These are phyloP conservation scores for Chironex yamaguchii DNA, from an alignment of 30 jellyfish, hydroid and myxozoan genomes.

Conservation along the genomic window DNA sequence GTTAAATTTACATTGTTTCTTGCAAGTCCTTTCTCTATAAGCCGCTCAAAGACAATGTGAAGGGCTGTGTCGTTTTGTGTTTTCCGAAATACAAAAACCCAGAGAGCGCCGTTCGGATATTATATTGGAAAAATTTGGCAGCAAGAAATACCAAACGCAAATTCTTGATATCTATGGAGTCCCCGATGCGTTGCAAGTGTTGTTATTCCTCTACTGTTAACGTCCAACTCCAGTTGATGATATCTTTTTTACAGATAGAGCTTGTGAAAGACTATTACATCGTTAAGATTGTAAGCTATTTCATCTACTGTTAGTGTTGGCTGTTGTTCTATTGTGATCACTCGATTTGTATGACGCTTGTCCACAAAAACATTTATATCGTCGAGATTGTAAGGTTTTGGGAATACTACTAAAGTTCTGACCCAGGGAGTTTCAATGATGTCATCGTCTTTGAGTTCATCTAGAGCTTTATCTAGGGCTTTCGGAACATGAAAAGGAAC, in stretches of 20 bases:
- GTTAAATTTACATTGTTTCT: background rate
- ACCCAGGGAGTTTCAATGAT: background rate
- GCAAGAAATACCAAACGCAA: background rate
- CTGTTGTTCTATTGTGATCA: background rate
- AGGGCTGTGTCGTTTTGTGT: background rate
- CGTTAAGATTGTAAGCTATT: background rate
- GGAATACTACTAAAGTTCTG: background rate
- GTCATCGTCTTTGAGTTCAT: background rate
- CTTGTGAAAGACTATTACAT: background rate
- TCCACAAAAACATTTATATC: background rate
- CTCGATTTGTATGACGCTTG: background rate
- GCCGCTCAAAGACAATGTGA: too few species aligned
- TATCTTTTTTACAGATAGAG: background rate
- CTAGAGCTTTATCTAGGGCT: background rate
- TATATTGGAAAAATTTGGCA: constrained; percentile 1
- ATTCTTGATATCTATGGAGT: background rate
- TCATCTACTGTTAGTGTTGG: constrained; percentile 5
- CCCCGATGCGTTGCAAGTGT: background rate
- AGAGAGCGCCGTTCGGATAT: background rate
- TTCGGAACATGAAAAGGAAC: background rate
- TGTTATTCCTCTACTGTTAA: background rate
- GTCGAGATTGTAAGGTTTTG: too few species aligned
- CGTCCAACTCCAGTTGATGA: background rate
- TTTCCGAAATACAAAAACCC: background rate
- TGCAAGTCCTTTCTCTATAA: too few species aligned